Base-by-base conservation (phyloP, 1,140 invertebrate species). In the Choristoneura fumiferana region DNA sequence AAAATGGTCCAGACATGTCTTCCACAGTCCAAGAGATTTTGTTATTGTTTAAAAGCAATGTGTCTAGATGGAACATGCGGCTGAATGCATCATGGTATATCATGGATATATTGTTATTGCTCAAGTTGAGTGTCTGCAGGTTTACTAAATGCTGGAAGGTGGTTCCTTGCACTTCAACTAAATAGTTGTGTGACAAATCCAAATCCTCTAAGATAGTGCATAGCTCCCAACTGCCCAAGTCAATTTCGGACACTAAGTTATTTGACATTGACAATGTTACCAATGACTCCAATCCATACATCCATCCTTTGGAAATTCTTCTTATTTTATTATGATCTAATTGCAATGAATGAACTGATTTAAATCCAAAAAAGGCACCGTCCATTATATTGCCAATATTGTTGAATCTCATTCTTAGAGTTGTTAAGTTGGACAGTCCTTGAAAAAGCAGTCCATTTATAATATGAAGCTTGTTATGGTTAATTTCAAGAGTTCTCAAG, bases 21-120 rank as follows among this genome's bases (percentile, higher is more conserved):
- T 98, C 97, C 38, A 98, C 94, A 49, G 95, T 95, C 93, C 95
- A 97, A 0, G 95, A 96, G 65, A 98, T 94, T 78, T 94, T 92
- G 83, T 98, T 98, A 61, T 94, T 92, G 70, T 94, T 95, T 49
- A 98, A 84, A 69, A 95, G 92, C 91, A 98, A 82, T 56, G 91
- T 90, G 86, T 94, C 92, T 6, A 98, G 85, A 66, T 92, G 92
- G 29, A 92, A 90, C 15, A 96, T 92, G 70, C 94, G 92, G 60
- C 92, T 91, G 80, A 98, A 98, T 10, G 96, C 93, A 45, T 94
- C 94, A 74, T 97, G 95, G 52, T 94, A 93, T 71, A 98, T 94
- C 58, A 93, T 93, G 13, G 93, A 92, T 55, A 98, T 94, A 63
- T 92, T 92, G 81, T 98, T 98, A 68, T 95, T 92, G 72, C 94